phyloP scores from a whole-genome alignment of 2,797 vertebrate genomes.

The Myotis myotis region DNA sequence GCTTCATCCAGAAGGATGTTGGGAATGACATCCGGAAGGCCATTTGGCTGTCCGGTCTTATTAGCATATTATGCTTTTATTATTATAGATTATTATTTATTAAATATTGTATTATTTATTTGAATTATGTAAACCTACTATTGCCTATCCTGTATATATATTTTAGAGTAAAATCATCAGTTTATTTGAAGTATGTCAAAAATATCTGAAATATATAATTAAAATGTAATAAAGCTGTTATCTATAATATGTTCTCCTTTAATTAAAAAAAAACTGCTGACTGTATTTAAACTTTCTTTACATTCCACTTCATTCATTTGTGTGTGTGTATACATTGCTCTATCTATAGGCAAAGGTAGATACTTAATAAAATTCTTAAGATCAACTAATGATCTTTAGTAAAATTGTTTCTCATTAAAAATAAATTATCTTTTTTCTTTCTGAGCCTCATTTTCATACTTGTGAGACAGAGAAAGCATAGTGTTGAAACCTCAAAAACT shows the following conservation, averaged over 20 bases:
- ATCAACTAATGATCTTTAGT: background rate
- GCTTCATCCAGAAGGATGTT: too few species aligned
- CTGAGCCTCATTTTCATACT: background rate
- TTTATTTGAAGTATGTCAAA: background rate
- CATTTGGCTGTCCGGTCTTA: too few species aligned
- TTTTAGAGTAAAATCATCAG: background rate
- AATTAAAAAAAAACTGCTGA: background rate
- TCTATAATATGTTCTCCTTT: background rate
- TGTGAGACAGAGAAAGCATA: background rate
- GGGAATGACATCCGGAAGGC: too few species aligned
- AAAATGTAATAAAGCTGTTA: background rate
- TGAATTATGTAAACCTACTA: background rate
- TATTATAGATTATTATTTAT: background rate
- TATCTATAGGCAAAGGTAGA: background rate
- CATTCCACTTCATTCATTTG: background rate
- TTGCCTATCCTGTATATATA: background rate
- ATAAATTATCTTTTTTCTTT: background rate
- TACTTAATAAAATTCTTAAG: background rate
- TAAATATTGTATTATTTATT: background rate
- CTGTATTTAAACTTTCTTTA: background rate
- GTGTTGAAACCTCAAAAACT: background rate
- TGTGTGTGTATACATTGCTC: background rate
- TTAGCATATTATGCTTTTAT: too few species aligned
- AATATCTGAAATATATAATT: background rate
- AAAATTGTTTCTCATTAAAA: conserved; percentile 5